Conservation (phyloP, 2,113 vertebrate genomes). For the Cercopithecus mona region DNA sequence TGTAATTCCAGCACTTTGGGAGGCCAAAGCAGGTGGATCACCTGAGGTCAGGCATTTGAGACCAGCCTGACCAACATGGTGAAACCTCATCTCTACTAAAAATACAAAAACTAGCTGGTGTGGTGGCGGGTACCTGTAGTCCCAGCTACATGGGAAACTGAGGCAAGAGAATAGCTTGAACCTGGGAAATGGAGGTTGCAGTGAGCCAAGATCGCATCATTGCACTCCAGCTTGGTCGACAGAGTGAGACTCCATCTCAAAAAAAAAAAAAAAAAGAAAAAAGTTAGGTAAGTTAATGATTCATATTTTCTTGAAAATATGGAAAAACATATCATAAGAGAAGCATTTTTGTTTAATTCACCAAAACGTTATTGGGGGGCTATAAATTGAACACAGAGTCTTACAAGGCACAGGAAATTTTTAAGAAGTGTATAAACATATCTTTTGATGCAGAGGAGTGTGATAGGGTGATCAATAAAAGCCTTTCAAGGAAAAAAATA, state of each 20-base stretch:
- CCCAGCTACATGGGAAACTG: no score
- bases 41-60: no score
- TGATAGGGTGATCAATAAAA: not conserved
- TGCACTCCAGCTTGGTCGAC: no score
- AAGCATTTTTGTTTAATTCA: not conserved
- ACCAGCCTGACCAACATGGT: no score
- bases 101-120: no score
- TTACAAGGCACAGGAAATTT: not conserved
- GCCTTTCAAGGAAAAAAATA: not conserved
- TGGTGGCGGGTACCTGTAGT: no score
- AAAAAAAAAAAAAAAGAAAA: not conserved
- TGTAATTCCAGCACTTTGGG: no score
- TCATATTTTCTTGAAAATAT: conserved; percentile 3
- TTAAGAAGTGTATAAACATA: not conserved
- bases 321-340: not conserved
- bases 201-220: no score
- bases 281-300: not conserved
- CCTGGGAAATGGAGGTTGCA: no score
- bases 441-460: not conserved
- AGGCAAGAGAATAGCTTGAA: no score
- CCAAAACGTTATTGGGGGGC: not conserved
- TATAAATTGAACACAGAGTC: not conserved
- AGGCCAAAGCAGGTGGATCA: no score
- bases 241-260: fast-evolving
- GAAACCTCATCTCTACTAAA: no score